These are phyloP conservation scores for Imbricaverruca yamaguchii DNA, from an alignment of 2,888 invertebrate genomes.

Conservation along the genomic window DNA sequence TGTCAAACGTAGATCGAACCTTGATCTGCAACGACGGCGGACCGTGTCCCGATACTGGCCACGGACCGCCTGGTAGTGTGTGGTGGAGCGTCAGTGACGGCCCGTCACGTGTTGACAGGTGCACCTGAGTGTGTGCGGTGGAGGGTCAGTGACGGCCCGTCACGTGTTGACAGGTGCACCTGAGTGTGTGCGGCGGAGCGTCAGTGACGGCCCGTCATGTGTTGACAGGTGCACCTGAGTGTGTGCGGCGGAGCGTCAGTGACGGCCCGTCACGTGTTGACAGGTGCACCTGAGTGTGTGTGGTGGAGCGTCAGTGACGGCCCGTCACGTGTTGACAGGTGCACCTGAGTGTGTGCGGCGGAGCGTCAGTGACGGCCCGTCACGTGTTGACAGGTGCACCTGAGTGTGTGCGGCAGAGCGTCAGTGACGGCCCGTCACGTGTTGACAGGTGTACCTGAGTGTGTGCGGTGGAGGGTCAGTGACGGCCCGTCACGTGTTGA, in stretches of 20 bases:
- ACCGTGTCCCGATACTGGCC: too few relatives aligned
- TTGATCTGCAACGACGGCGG: too few relatives aligned
- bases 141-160: background rate
- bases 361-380: background rate
- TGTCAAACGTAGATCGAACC: too few relatives aligned
- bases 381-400: background rate
- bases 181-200: constrained; percentile 29
- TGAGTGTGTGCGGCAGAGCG: constrained; percentile 29
- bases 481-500: background rate
- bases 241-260: constrained; percentile 28
- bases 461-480: background rate
- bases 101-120: background rate
- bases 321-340: background rate
- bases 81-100: background rate
- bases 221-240: constrained; percentile 11
- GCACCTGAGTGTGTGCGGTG: constrained; percentile 21
- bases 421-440: background rate
- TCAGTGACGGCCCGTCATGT: background rate
- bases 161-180: background rate
- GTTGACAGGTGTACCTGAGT: constrained; percentile 8
- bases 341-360: constrained; percentile 29
- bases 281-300: constrained; percentile 23
- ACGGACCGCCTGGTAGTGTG: background rate
- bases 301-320: background rate
- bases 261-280: background rate